Base-by-base conservation (phyloP, 2,888 invertebrate genomes). In the Periphyllus acericola region DNA sequence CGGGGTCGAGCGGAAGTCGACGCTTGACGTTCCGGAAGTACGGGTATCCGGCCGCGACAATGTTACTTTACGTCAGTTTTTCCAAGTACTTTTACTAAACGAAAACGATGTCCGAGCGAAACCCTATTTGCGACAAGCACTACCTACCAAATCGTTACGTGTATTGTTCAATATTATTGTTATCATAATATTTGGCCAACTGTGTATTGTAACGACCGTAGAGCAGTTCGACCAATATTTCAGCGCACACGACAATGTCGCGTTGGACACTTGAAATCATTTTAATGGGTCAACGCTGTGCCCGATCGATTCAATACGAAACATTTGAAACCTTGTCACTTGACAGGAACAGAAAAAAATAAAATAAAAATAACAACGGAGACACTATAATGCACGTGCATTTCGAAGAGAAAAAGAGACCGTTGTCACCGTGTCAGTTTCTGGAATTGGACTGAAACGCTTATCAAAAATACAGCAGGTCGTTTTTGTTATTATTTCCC, bases 1-100 rank as follows among this genome's bases (percentile, higher is more conserved):
- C 29, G 94, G 93, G 92, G 92, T 93, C 91, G 91, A 92, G 89
- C 94, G 94, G 93, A 92, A 92, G 89, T 91, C 92, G 89, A 36
- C 93, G 93, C 89, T 92, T 92, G 1, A 90, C 91, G 40, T 4
- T 25, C 14, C 32, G 36, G 4, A 76, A 40, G 36, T 36, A 46
- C 76, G 3, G 3, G 76, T 76, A 76, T 21, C 76, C 76, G 25
- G 52, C 36, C 3, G 6, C 36, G 36, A 36, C 36, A 6, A n/a
- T n/a, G n/a, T n/a, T n/a, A n/a, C n/a, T n/a, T n/a, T n/a, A n/a
- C n/a, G n/a, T n/a, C n/a, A n/a, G n/a, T n/a, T n/a, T n/a, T n/a
- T n/a, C n/a, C n/a, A n/a, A n/a, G n/a, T n/a, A n/a, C n/a, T n/a
- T n/a, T n/a, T n/a, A n/a, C n/a, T n/a, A n/a, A n/a, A n/a, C n/a